Percentiles rank a stretch among this genome's conserved stretches.
phyloP scores from a whole-genome alignment of 2,888 invertebrate genomes.

The Leptopilina drosophilae region DNA sequence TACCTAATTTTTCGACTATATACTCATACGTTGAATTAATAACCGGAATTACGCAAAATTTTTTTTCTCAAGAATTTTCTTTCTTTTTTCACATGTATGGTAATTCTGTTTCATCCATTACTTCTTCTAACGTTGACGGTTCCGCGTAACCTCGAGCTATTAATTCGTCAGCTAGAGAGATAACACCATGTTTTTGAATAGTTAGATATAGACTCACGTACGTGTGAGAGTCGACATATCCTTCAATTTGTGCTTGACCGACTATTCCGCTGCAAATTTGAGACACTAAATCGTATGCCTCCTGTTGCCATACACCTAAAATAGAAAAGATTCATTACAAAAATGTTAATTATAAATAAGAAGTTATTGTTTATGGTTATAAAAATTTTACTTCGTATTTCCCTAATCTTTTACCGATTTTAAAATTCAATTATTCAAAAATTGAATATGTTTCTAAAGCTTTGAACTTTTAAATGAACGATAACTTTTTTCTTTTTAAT shows the following conservation, averaged over 20 bases:
- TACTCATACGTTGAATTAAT: slow-evolving; percentile 40
- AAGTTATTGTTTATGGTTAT: too few species aligned
- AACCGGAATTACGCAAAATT: slow-evolving; percentile 37
- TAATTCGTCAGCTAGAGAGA: slow-evolving; percentile 92
- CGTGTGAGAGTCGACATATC: slow-evolving; percentile 87
- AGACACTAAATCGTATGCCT: slow-evolving; percentile 87
- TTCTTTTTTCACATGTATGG: slow-evolving; percentile 38
- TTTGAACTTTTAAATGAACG: too few species aligned
- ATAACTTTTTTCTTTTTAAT: too few species aligned
- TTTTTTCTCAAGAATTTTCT: slow-evolving; percentile 39
- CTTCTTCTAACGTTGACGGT: slow-evolving; percentile 79
- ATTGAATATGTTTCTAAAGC: too few species aligned
- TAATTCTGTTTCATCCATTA: slow-evolving; percentile 57
- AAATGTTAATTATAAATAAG: background rate
- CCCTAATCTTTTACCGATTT: too few species aligned
- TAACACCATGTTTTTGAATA: slow-evolving; percentile 86
- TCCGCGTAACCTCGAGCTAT: slow-evolving; percentile 90
- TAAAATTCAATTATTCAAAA: slow-evolving; percentile 1
- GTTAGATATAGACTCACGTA: slow-evolving; percentile 90
- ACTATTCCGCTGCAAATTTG: slow-evolving; percentile 89
- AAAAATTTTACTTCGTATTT: too few species aligned
- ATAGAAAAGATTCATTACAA: background rate
- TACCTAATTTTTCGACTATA: slow-evolving; percentile 36
- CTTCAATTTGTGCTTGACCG: slow-evolving; percentile 92
- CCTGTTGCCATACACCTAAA: slow-evolving; percentile 84